Evolutionary conservation across 2,113 vertebrate species (phyloP), one percentile per base, ranked within the genome.

Genomic region (Theristicus caerulescens): DNA sequence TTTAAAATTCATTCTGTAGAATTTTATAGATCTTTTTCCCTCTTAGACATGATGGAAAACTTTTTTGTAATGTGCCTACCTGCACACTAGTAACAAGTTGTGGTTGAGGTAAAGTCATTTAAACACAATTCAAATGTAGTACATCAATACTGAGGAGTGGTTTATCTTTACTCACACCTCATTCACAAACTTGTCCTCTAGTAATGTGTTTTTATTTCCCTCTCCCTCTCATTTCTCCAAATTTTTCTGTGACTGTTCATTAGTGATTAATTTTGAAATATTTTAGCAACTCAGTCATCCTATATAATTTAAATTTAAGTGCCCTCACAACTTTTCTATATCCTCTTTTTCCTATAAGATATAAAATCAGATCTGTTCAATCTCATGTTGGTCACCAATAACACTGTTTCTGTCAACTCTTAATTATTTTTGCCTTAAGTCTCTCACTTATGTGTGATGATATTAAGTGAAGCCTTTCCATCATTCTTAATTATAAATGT

Each of bases 401-500:
- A 82, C 44, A 95, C 77, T 95, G 10, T 64, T 95, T 94, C 77
- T 93, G 54, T 82, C 93, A 94, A 73, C 47, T 84, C 44, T 47
- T 96, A 96, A 96, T 96, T 96, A 89, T 55, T 95, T 87, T 91
- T 55, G 29, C 47, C 59, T 89, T 90, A 96, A 97, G 31, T 76
- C 42, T 92, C 95, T 82, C 87, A 58, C 61, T 97, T 93, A 71
- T 49, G 38, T 90, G 19, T 71, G 81, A 84, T 96, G 90, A 87
- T 95, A 94, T 95, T 92, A 92, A 94, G 54, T 67, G 94, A 86
- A 97, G 34, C n/a, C 24, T 94, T 80, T 81, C 90, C 40, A 95
- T 95, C 84, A 87, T 42, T 91, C 64, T 83, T 97, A 97, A 97
- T 97, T 95, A 32, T 74, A 88, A 94, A 64, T 92, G 58, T 91